Evolutionary conservation across 2,797 vertebrate genomes (phyloP), one percentile per base, ranked within the genome.

Genomic region (Channallabes apus): DNA sequence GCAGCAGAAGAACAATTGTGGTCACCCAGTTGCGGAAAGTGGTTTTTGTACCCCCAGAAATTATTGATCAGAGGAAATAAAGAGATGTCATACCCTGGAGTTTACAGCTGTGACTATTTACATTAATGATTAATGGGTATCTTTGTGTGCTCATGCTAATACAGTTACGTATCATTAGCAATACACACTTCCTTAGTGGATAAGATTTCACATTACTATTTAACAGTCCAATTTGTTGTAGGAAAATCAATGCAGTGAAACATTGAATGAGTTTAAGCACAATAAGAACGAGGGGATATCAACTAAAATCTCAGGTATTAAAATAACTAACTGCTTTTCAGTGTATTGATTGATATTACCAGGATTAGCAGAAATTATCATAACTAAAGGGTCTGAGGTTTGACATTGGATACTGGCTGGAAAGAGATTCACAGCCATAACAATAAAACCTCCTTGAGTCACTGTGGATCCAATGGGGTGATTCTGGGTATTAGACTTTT

Each of bases 91-190:
- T 61, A n/a, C 58, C 61, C 58, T 18, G 81, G n/a, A 54, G 69
- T 94, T 94, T 92, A 94, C 90, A 62, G 80, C 2, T 76, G 24
- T 88, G 80, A 73, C 82, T 94, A 92, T 94, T 94, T 94, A 88
- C 88, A 35, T 82, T 88, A 79, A 35, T 91, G 88, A 92, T 85
- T 65, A 85, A 80, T 58, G 62, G 68, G 24, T 54, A 12, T 2
- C 15, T 54, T 32, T 76, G 87, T 91, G 91, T 90, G 83, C 80
- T 88, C 67, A 75, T 87, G 86, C 91, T 88, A 90, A 90, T 90
- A 91, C 86, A 85, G 83, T 75, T 87, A 86, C 81, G 93, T 88
- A 85, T 90, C 86, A 90, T 89, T 88, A 93, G 77, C 41, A 86
- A 51, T 80, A 84, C 51, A 15, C 58, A 90, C 91, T 92, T 94